A percentile compares a stretch with the other conserved stretches of the same genome.
phyloP scores from a whole-genome alignment of 2,888 invertebrate genomes.

The Dascillus cervinus region DNA sequence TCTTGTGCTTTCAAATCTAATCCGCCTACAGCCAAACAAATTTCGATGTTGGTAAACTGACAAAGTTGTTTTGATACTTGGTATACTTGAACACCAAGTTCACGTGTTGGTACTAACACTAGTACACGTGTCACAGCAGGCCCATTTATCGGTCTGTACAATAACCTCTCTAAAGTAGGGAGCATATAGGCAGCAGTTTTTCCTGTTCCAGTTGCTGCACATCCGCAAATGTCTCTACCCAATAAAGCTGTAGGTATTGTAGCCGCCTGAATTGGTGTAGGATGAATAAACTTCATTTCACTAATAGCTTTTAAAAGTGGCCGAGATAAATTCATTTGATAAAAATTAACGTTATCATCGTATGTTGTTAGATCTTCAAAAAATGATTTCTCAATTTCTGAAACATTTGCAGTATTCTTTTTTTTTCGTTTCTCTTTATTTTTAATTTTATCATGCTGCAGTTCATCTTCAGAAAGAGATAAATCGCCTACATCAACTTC shows the following conservation, averaged over 20 bases:
- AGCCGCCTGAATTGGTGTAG: slow-evolving; percentile 94
- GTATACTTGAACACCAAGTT: slow-evolving; percentile 96
- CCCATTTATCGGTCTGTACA: slow-evolving; percentile 72
- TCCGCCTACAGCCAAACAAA: slow-evolving; percentile 81
- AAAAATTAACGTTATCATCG: slow-evolving; percentile 63
- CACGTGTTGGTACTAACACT: slow-evolving; percentile 93
- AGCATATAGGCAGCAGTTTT: slow-evolving; percentile 99
- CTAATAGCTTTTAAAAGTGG: slow-evolving; percentile 88
- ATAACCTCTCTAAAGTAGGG: slow-evolving; percentile 87
- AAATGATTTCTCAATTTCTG: slow-evolving; percentile 45
- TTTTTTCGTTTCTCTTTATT: slow-evolving; percentile 56
- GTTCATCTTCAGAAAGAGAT: slow-evolving; percentile 69
- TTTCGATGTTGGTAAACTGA: slow-evolving; percentile 76
- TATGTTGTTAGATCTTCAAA: slow-evolving; percentile 63
- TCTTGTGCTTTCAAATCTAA: slow-evolving; percentile 73
- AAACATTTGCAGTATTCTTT: slow-evolving; percentile 30
- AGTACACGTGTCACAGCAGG: slow-evolving; percentile 73
- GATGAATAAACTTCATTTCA: slow-evolving; percentile 81
- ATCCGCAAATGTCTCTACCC: slow-evolving; percentile 94
- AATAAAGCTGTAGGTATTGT: slow-evolving; percentile 90
- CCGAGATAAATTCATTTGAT: slow-evolving; percentile 94
- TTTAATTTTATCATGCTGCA: slow-evolving; percentile 63
- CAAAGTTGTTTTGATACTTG: slow-evolving; percentile 86
- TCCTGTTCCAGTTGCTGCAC: slow-evolving; percentile 96
- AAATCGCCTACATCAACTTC: slow-evolving; percentile 48